phyloP scores from a whole-genome alignment of 2,888 invertebrate species.

The Gasteruption jaculator region DNA sequence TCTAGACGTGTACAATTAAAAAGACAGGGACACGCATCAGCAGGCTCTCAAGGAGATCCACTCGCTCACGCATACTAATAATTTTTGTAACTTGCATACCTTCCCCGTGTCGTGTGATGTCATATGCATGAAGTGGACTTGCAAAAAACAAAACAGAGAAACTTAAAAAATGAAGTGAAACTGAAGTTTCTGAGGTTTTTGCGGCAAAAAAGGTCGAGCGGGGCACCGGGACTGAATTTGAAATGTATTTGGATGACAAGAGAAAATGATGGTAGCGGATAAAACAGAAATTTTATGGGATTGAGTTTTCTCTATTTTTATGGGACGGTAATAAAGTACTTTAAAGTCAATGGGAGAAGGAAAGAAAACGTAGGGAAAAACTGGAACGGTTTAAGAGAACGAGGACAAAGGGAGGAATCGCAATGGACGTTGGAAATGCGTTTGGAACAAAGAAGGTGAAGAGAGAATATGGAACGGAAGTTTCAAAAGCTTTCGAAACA shows the following conservation, averaged over 20 bases:
- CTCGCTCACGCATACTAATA: slow-evolving; percentile 22
- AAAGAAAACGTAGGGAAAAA: slow-evolving; percentile 1
- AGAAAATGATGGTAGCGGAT: too few relatives aligned
- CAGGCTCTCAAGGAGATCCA: slow-evolving; percentile 36
- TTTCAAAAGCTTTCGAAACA: too few relatives aligned
- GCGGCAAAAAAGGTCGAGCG: too few relatives aligned
- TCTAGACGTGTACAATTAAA: too few relatives aligned
- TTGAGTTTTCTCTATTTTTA: too few relatives aligned
- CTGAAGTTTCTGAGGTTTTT: too few relatives aligned
- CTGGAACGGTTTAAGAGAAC: slow-evolving; percentile 8
- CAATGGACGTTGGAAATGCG: neutral
- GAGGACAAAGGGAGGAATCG: neutral
- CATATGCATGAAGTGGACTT: neutral
- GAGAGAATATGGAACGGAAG: too few relatives aligned
- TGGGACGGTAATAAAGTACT: too few relatives aligned
- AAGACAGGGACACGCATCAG: slow-evolving; percentile 29
- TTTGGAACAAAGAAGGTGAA: slow-evolving; percentile 5
- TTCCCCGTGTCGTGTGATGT: neutral
- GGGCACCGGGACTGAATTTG: too few relatives aligned
- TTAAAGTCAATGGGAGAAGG: slow-evolving; percentile 1
- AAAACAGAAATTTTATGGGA: neutral
- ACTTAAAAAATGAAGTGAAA: too few relatives aligned
- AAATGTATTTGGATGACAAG: too few relatives aligned
- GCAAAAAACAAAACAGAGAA: neutral
- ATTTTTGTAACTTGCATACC: slow-evolving; percentile 11